Conservation (phyloP, 1,140 invertebrate genomes). For the Aphelenchoides fujianensis region DNA sequence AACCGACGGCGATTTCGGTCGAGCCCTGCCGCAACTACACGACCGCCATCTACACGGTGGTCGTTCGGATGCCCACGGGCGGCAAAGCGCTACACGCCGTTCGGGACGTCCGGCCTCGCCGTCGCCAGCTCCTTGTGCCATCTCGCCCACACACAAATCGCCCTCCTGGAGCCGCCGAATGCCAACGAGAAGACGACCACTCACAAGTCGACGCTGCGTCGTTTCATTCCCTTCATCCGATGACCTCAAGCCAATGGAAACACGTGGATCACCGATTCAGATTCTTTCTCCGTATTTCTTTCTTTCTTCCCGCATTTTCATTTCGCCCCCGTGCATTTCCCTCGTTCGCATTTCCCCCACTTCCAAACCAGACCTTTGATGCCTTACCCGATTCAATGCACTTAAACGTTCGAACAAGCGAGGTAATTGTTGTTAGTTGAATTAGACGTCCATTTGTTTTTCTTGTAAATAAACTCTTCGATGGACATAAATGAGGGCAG, state of each 20-base stretch:
- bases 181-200: conserved; percentile 27
- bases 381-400: neutral
- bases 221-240: conserved; percentile 43
- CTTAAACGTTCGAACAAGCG: conserved; percentile 7
- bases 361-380: neutral
- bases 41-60: conserved; percentile 56
- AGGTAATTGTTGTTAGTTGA: neutral
- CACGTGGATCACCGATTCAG: no score
- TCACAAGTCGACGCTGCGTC: conserved; percentile 31
- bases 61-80: conserved; percentile 58
- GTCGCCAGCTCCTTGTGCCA: conserved; percentile 57
- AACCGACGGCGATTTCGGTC: conserved; percentile 56
- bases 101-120: conserved; percentile 58
- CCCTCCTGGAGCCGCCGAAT: conserved; percentile 48
- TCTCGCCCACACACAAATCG: conserved; percentile 54
- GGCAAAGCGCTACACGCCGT: conserved; percentile 51
- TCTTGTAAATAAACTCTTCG: conserved; percentile 2
- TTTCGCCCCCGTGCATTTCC: no score
- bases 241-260: neutral
- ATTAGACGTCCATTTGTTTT: no score
- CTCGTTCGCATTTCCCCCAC: no score
- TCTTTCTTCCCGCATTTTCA: neutral
- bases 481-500: neutral
- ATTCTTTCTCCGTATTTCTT: no score
- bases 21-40: conserved; percentile 59